Conservation (phyloP, 2,113 vertebrate genomes). For the Stegastes partitus region DNA sequence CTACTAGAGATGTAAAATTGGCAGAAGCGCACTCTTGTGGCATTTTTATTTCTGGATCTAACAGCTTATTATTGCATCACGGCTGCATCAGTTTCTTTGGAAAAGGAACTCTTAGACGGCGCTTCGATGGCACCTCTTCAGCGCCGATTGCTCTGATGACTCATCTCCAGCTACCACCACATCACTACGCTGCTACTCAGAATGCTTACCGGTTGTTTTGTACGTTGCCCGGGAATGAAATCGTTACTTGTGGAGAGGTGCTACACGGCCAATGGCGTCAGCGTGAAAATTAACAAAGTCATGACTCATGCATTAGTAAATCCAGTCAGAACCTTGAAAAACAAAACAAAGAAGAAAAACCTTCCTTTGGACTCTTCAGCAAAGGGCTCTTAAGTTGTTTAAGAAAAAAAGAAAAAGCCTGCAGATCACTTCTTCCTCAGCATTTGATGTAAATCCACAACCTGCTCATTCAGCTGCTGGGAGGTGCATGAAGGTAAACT, state of each 20-base stretch:
- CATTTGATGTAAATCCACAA: slow-evolving; percentile 50
- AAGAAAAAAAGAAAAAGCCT: slow-evolving; percentile 16
- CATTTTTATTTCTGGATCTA: too few species aligned
- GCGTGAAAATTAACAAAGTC: slow-evolving; percentile 51
- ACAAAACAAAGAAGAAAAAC: neutral
- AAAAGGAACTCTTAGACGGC: neutral
- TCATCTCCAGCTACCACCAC: slow-evolving; percentile 11
- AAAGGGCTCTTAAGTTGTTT: slow-evolving; percentile 20
- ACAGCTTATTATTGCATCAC: neutral
- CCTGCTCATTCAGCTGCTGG: slow-evolving; percentile 58
- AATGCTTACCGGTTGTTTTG: slow-evolving; percentile 65
- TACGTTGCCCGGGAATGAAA: slow-evolving; percentile 41
- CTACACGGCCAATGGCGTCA: slow-evolving; percentile 60
- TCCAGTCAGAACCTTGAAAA: slow-evolving; percentile 50
- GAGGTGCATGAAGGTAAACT: slow-evolving; percentile 64
- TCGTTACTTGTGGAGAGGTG: slow-evolving; percentile 38
- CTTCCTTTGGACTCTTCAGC: neutral
- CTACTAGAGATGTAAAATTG: neutral
- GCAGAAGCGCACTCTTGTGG: neutral
- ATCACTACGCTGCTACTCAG: neutral
- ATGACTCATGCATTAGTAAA: slow-evolving; percentile 70
- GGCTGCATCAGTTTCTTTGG: neutral
- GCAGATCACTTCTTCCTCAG: slow-evolving; percentile 17
- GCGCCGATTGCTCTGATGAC: neutral
- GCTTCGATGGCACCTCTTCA: neutral